A percentile compares a stretch with the other conserved stretches of the same genome.
phyloP scores from a whole-genome alignment of 2,113 vertebrate species.

The Erinaceus europaeus region DNA sequence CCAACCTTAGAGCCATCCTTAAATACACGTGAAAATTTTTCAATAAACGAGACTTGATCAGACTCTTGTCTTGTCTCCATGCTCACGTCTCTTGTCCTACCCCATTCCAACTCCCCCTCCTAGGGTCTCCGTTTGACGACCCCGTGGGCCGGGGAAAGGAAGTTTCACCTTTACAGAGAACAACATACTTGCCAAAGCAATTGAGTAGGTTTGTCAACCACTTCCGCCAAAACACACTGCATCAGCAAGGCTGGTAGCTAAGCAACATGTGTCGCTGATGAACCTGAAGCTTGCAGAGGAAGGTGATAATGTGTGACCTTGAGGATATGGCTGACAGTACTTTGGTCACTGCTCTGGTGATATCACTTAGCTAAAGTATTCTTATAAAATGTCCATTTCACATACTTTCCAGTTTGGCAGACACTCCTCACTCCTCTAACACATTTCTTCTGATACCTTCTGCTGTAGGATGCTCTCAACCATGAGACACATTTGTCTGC shows the following conservation, averaged over 20 bases:
- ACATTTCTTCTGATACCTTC: not conserved
- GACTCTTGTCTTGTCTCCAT: too few species aligned
- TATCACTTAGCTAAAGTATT: not conserved
- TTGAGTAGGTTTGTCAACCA: not conserved
- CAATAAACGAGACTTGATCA: too few species aligned
- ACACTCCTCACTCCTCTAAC: not conserved
- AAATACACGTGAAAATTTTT: too few species aligned
- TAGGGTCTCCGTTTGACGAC: too few species aligned
- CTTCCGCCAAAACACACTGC: not conserved
- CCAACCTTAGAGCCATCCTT: too few species aligned
- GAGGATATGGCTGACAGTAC: not conserved
- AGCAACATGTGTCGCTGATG: not conserved
- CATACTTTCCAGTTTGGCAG: not conserved
- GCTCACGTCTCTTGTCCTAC: too few species aligned
- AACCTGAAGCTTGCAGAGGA: not conserved
- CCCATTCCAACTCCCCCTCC: too few species aligned
- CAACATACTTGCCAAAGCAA: not conserved
- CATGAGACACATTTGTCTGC: not conserved
- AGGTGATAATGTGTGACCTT: not conserved
- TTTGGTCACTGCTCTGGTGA: not conserved
- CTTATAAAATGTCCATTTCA: not conserved
- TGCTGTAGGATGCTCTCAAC: not conserved
- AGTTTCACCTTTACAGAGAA: not conserved
- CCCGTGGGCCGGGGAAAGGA: too few species aligned
- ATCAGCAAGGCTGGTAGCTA: not conserved